Evolutionary conservation across 1,140 invertebrate genomes (phyloP), one percentile per base, ranked within the genome.

Genomic region (Parapsyche elsis): DNA sequence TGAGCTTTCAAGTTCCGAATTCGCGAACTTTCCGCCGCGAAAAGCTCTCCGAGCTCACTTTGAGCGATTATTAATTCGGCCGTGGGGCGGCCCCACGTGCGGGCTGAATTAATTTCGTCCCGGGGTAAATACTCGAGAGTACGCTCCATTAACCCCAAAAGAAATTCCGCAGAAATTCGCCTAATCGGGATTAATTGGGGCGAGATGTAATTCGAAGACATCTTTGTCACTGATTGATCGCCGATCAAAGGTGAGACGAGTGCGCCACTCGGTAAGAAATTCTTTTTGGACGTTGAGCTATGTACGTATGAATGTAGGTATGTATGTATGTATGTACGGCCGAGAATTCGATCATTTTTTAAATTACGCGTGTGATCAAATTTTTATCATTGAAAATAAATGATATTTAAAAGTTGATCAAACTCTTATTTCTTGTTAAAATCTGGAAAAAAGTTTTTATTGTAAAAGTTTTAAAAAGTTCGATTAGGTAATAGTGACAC

Each of bases 171-270:
- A 67, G 64, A 67, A 67, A 38, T 38, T 38, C 30, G 30, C 19
- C 19, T 21, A 57, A 57, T 57, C 64, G 64, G 64, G 24, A 26
- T 67, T 67, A 67, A 67, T 67, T 67, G 64, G 24, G 64, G 64
- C 64, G 64, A 67, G 16, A 19, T 26, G 24, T 67, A 67, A 67
- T 67, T 67, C 64, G 64, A 24, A 4, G 24, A 16, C 64, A 24
- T 16, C 16, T 67, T 16, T 67, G 64, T 67, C 24, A 14, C 23
- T 24, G 64, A 24, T 26, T 26, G 23, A 26, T 67, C 16, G 24
- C 24, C 24, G 64, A 67, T 67, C 64, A 67, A 67, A 67, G 24
- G 64, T 24, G 23, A 26, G 64, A 2, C 16, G 12, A 67, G 2
- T 21, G 64, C 30, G 30, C 30, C 30, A 38, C 30, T 38, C 30